A percentile compares a stretch with the other conserved stretches of the same genome.
These are phyloP conservation scores for Mylabris sibirica DNA, from an alignment of 2,888 invertebrate genomes.

Conservation along the genomic window DNA sequence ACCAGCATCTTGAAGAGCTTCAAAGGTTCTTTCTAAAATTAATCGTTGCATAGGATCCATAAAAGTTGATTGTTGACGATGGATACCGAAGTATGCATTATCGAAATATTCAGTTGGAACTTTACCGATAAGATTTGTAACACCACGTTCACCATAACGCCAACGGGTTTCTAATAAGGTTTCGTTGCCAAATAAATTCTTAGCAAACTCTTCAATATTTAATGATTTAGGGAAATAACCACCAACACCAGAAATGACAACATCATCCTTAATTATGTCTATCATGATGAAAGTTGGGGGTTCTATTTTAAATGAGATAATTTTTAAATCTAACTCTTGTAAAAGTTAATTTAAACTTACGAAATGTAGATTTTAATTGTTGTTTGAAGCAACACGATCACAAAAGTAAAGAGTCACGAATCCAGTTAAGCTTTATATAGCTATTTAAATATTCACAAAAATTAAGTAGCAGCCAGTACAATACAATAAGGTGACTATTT, in stretches of 20 bases:
- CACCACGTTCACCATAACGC: conserved; percentile 56
- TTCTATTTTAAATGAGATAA: background rate
- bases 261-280: conserved; percentile 50
- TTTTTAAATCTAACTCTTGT: background rate
- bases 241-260: conserved; percentile 63
- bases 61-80: conserved; percentile 59
- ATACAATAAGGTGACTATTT: background rate
- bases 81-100: conserved; percentile 63
- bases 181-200: conserved; percentile 63
- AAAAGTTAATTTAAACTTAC: background rate
- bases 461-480: background rate
- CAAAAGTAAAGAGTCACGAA: background rate
- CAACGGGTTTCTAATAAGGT: conserved; percentile 51
- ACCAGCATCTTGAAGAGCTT: conserved; percentile 64
- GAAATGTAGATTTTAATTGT: background rate
- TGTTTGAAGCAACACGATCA: background rate
- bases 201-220: conserved; percentile 67
- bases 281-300: conserved; percentile 6
- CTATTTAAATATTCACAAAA: background rate
- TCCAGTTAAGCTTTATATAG: background rate
- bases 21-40: conserved; percentile 60
- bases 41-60: conserved; percentile 63
- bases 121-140: conserved; percentile 56
- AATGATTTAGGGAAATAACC: conserved; percentile 68
- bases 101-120: conserved; percentile 59